phyloP scores from a whole-genome alignment of 2,113 vertebrate genomes.

The Lophotis ruficrista region DNA sequence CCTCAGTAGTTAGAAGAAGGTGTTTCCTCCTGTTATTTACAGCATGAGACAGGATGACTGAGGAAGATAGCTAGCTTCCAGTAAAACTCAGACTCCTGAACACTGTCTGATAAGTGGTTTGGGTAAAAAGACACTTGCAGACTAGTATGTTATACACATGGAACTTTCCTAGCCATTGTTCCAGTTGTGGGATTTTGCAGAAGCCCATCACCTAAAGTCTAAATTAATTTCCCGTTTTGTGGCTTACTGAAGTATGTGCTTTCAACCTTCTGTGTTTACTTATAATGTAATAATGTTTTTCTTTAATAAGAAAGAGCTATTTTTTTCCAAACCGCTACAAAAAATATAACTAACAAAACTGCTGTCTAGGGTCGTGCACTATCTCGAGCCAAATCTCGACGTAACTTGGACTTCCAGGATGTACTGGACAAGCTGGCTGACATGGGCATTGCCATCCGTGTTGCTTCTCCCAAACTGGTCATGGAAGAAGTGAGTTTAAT shows the following conservation, averaged over 20 bases:
- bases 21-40: neutral
- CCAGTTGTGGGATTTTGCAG: neutral
- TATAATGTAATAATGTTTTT: neutral
- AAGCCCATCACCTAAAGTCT: neutral
- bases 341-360: neutral
- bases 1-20: neutral
- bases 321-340: neutral
- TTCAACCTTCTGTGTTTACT: neutral
- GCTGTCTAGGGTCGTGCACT: slow-evolving; percentile 88
- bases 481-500: slow-evolving; percentile 92
- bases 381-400: slow-evolving; percentile 94
- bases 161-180: neutral
- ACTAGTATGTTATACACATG: neutral
- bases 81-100: neutral
- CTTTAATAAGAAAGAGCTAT: neutral
- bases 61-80: neutral
- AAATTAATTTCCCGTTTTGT: neutral
- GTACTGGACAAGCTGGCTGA: slow-evolving; percentile 97
- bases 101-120: neutral
- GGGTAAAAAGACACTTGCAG: neutral
- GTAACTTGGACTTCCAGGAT: slow-evolving; percentile 97
- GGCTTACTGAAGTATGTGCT: neutral
- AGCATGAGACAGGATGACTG: neutral
- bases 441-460: slow-evolving; percentile 94
- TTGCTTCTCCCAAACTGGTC: slow-evolving; percentile 96